Conservation (phyloP, 2,797 vertebrate genomes). For the Coluber constrictor region DNA sequence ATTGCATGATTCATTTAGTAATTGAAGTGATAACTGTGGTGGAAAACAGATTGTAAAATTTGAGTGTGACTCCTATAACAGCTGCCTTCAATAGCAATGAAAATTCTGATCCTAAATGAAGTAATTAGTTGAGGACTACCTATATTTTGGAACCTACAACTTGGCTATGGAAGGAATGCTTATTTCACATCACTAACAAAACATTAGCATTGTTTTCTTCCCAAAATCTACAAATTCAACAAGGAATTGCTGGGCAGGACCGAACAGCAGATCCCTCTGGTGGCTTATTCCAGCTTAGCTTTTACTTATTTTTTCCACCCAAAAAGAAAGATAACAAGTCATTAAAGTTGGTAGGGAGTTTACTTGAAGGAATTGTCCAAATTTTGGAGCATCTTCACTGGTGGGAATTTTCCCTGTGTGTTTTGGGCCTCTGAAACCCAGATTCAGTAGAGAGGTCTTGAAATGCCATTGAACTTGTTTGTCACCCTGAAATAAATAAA, state of each 20-base stretch:
- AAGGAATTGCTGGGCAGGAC: neutral
- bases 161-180: neutral
- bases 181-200: neutral
- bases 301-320: neutral
- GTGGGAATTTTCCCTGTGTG: neutral
- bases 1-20: neutral
- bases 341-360: neutral
- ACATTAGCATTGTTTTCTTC: neutral
- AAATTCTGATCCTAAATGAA: neutral
- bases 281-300: neutral
- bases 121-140: neutral
- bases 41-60: neutral
- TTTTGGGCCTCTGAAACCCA: neutral
- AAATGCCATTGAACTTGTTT: neutral
- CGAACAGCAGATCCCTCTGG: neutral
- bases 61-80: neutral
- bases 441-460: neutral
- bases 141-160: neutral
- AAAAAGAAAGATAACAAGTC: neutral
- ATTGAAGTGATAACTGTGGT: neutral
- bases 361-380: neutral
- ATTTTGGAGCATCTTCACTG: neutral
- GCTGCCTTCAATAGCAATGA: neutral
- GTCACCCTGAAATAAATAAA: neutral
- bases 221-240: neutral